A percentile compares a stretch with the other conserved stretches of the same genome.
phyloP scores from a whole-genome alignment of 2,113 vertebrate genomes.

The Crypturellus undulatus region DNA sequence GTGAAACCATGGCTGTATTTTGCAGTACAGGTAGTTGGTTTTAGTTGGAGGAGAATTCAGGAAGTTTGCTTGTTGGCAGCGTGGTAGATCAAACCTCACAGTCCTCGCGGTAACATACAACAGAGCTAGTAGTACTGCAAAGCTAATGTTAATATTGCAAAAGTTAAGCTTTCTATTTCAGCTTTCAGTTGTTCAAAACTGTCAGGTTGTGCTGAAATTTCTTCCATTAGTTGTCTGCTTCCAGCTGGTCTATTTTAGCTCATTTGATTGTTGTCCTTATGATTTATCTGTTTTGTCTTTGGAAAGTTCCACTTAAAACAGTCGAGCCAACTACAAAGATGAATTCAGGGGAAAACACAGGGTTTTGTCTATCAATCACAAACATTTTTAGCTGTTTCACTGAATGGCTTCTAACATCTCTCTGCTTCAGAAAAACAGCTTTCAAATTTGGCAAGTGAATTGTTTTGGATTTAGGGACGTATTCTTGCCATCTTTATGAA shows the following conservation, averaged over 20 bases:
- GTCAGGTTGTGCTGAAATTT: constrained; percentile 1
- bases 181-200: background rate
- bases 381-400: background rate
- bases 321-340: background rate
- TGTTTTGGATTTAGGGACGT: background rate
- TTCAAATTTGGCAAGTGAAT: constrained; percentile 1
- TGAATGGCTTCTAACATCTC: background rate
- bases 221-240: background rate
- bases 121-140: background rate
- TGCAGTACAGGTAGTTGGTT: background rate
- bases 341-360: background rate
- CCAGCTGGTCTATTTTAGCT: constrained; percentile 48
- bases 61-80: background rate
- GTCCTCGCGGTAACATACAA: background rate
- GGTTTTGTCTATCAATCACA: constrained; percentile 4
- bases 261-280: constrained; percentile 23
- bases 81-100: background rate
- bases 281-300: constrained; percentile 44
- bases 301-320: constrained; percentile 24
- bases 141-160: background rate
- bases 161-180: background rate
- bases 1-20: constrained; percentile 10
- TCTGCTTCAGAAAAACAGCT: constrained; percentile 11
- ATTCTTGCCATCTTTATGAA: background rate
- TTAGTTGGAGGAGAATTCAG: background rate